These are phyloP conservation scores for Lithodes maja DNA, from an alignment of 2,888 invertebrate genomes.

Conservation along the genomic window DNA sequence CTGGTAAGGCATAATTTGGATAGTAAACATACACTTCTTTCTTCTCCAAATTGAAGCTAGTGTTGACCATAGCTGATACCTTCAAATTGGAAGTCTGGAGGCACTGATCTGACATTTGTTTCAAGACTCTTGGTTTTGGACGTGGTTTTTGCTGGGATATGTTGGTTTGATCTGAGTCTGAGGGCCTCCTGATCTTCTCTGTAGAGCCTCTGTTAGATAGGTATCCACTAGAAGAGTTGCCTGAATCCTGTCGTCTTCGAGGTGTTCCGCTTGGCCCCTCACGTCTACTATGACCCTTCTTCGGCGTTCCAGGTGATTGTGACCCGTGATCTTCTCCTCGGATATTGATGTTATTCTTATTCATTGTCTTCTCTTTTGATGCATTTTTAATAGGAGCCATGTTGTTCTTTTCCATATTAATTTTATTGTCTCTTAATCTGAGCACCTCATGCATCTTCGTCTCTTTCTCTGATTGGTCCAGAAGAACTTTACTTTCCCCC, in stretches of 20 bases:
- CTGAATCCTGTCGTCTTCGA: conserved; percentile 67
- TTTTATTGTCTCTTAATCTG: conserved; percentile 59
- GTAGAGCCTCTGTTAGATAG: conserved; percentile 66
- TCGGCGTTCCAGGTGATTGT: conserved; percentile 68
- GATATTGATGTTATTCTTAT: conserved; percentile 62
- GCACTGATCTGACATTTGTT: conserved; percentile 69
- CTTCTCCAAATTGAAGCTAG: conserved; percentile 65
- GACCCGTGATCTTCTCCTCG: conserved; percentile 58
- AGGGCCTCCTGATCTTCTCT: conserved; percentile 66
- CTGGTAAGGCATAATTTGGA: conserved; percentile 92
- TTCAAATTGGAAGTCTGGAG: conserved; percentile 69
- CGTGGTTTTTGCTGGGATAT: conserved; percentile 60
- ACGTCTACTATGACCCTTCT: conserved; percentile 39
- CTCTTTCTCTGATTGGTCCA: conserved; percentile 69
- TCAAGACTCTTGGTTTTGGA: conserved; percentile 68
- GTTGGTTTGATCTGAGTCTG: conserved; percentile 57
- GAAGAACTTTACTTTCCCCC: conserved; percentile 68
- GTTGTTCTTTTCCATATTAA: conserved; percentile 60
- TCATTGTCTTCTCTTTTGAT: conserved; percentile 62
- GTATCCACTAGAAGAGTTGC: conserved; percentile 69
- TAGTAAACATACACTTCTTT: conserved; percentile 86
- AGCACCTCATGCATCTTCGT: conserved; percentile 65
- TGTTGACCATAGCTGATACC: conserved; percentile 69
- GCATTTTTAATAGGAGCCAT: conserved; percentile 51
- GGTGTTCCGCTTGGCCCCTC: conserved; percentile 35